Percentiles rank a stretch among this genome's conserved stretches.
Evolutionary conservation across 2,888 invertebrate species (phyloP).

Genomic region (Phytoseiulus persimilis): DNA sequence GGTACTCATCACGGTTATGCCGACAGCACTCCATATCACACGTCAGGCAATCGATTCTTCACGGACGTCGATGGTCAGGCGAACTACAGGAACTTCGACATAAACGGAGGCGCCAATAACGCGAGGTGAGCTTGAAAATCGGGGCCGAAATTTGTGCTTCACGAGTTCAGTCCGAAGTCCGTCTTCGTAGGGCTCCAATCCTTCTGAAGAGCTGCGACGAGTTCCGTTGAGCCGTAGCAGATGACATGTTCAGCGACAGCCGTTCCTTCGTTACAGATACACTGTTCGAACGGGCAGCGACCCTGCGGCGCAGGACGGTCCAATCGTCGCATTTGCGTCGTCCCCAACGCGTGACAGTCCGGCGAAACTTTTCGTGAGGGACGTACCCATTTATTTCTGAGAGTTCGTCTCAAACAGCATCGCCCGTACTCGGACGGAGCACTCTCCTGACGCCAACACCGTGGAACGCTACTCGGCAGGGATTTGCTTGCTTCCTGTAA

Average conservation of each 20-base stretch:
- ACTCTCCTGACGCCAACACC: no score
- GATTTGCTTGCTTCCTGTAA: no score
- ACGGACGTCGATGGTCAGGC: constrained; percentile 19
- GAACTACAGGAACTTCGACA: constrained; percentile 23
- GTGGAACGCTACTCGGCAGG: no score
- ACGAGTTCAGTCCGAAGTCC: neutral
- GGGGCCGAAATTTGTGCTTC: neutral
- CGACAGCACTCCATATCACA: constrained; percentile 27
- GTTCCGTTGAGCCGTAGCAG: neutral
- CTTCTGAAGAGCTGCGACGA: neutral
- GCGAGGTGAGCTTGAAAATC: constrained; percentile 7
- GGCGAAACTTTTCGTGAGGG: constrained; percentile 10
- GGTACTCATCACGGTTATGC: constrained; percentile 13
- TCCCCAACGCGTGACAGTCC: constrained; percentile 12
- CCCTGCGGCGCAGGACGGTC: constrained; percentile 9
- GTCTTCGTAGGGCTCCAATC: no score
- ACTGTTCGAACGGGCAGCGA: constrained; percentile 25
- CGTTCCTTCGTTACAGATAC: neutral
- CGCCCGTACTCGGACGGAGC: no score
- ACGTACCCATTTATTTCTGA: constrained; percentile 11
- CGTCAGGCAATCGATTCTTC: constrained; percentile 23
- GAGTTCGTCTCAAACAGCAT: neutral
- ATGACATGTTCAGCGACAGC: neutral
- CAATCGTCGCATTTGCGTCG: constrained; percentile 16
- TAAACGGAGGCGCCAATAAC: neutral